Base-by-base conservation (phyloP, 2,113 vertebrate genomes). In the Periophthalmus modestus region DNA sequence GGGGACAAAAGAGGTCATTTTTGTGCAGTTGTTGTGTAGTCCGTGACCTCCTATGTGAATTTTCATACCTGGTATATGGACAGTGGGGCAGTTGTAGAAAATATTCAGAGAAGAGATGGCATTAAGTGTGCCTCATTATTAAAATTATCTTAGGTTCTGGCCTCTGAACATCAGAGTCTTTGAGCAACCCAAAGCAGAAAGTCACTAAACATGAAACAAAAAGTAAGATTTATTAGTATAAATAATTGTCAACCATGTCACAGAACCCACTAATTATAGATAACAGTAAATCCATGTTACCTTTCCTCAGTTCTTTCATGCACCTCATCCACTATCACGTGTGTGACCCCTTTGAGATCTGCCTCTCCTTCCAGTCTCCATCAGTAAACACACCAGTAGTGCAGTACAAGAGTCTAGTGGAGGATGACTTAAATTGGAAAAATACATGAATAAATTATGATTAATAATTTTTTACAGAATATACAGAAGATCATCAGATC, bases 241-340 rank as follows among this genome's bases (percentile, higher is more conserved):
- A 7, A 34, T 7, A 65, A n/a, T 0, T 43, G 18, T n/a, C 18
- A 5, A 65, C n/a, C 18, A 43, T 19, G 43, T 39, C 3, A 39
- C 11, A 43, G 15, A 9, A 43, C 9, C 12, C n/a, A n/a, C n/a
- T n/a, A n/a, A n/a, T n/a, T n/a, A n/a, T n/a, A n/a, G n/a, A 12
- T 62, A n/a, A n/a, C n/a, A n/a, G 12, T 62, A 19, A 34, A 28
- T 28, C 28, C 0, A 12, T 18, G 79, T 88, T 69, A 99, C 98
- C 97, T 99, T 91, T 99, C 97, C 79, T 98, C 97, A 3, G 97
- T 98, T 77, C 98, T 93, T 87, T 99, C 98, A 0, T 99, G 98
- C 79, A 99, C 97, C 92, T 99, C 98, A 72, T 99, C 98, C 71
- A 99, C 95, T 48, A 99, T 94, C 72, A 99, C 85, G 5, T 99